A percentile compares a stretch with the other conserved stretches of the same genome.
phyloP scores from a whole-genome alignment of 2,113 vertebrate species.

The Dasyurus viverrinus region DNA sequence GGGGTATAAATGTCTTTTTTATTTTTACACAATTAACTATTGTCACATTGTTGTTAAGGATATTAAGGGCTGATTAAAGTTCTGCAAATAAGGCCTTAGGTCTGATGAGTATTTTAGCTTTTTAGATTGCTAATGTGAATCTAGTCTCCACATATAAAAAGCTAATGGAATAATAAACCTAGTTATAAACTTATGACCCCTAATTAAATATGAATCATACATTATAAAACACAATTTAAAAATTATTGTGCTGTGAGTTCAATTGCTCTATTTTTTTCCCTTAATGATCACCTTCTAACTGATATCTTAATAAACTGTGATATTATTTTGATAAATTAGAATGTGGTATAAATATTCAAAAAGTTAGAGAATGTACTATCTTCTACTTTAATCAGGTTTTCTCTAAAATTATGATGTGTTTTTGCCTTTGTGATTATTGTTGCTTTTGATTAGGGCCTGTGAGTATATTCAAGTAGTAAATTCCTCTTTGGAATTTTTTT shows the following conservation, averaged over 20 bases:
- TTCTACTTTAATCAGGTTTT: background rate
- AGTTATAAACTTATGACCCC: slow-evolving; percentile 25
- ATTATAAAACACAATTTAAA: slow-evolving; percentile 23
- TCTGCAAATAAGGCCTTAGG: background rate
- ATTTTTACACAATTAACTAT: background rate
- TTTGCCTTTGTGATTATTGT: background rate
- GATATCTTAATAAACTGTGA: slow-evolving; percentile 5
- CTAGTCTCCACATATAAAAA: slow-evolving; percentile 22
- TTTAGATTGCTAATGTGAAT: slow-evolving; percentile 8
- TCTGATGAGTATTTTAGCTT: background rate
- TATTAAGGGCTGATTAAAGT: background rate
- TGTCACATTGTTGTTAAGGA: slow-evolving; percentile 2
- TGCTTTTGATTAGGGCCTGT: background rate
- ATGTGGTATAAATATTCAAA: background rate
- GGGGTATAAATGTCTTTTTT: background rate
- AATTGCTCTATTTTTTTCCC: slow-evolving; percentile 38
- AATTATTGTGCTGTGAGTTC: slow-evolving; percentile 7
- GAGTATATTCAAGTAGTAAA: background rate
- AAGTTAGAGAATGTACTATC: background rate
- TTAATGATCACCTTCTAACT: slow-evolving; percentile 44
- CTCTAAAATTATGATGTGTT: background rate
- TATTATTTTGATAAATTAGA: background rate
- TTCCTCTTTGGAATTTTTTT: background rate
- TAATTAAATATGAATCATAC: slow-evolving; percentile 57
- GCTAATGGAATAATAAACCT: slow-evolving; percentile 34